A percentile compares a stretch with the other conserved stretches of the same genome.
Conservation (phyloP, 1,140 invertebrate species). For the Trichonephila clavipes region DNA sequence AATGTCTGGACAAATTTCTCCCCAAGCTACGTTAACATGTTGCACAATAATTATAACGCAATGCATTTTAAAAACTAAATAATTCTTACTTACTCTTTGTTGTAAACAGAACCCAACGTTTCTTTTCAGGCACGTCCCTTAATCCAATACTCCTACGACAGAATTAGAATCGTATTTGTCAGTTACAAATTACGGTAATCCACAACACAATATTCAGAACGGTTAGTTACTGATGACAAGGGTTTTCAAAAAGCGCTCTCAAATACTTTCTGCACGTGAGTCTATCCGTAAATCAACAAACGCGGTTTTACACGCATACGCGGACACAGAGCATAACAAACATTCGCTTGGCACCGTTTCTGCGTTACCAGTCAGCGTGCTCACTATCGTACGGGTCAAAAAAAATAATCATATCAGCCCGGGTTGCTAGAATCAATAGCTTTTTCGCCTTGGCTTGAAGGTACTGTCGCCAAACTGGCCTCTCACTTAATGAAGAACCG, state of each 20-base stretch:
- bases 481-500: not conserved
- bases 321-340: slow-evolving; percentile 27
- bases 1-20: too few species aligned
- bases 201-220: not conserved
- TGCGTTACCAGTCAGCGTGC: not conserved
- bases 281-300: slow-evolving; percentile 19
- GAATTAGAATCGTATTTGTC: not conserved
- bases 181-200: not conserved
- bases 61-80: too few species aligned
- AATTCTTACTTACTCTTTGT: not conserved
- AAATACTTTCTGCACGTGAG: slow-evolving; percentile 21
- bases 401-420: not conserved
- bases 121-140: not conserved
- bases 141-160: not conserved
- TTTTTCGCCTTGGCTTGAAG: not conserved
- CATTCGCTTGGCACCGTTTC: slow-evolving; percentile 17
- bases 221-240: not conserved
- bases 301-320: not conserved
- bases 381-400: not conserved
- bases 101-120: not conserved
- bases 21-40: too few species aligned
- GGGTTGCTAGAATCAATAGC: slow-evolving; percentile 12
- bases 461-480: not conserved
- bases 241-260: not conserved
- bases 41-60: too few species aligned